These are phyloP conservation scores for Aplidium turbinatum DNA, from an alignment of 23 tunicate genomes.

Conservation along the genomic window DNA sequence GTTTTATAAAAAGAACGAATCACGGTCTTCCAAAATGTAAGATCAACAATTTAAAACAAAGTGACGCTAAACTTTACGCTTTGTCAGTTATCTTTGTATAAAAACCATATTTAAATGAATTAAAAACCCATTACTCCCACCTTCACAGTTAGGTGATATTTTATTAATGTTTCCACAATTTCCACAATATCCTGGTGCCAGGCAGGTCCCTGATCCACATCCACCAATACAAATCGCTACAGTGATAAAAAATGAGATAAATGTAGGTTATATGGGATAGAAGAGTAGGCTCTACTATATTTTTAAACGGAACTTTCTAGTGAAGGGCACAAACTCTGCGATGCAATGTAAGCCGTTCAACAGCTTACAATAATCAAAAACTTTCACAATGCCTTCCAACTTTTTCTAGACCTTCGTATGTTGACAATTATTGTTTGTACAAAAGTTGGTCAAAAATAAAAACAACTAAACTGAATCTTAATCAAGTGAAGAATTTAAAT, in stretches of 20 bases:
- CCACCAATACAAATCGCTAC: slow-evolving; percentile 28
- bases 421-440: too few relatives aligned
- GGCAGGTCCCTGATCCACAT: slow-evolving; percentile 59
- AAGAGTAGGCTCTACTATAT: background rate
- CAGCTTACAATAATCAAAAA: background rate
- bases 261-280: background rate
- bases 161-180: slow-evolving; percentile 60
- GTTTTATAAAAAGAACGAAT: too few relatives aligned
- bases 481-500: background rate
- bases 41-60: background rate
- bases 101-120: background rate
- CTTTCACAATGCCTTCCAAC: too few relatives aligned
- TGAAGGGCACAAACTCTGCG: too few relatives aligned
- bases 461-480: background rate
- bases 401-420: too few relatives aligned
- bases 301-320: too few relatives aligned
- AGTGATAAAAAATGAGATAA: background rate
- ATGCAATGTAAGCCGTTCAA: too few relatives aligned
- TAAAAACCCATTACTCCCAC: slow-evolving; percentile 1
- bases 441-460: too few relatives aligned
- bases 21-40: too few relatives aligned
- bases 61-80: too few relatives aligned
- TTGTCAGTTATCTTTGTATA: too few relatives aligned
- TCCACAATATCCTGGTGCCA: slow-evolving; percentile 63
- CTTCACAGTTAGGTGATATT: slow-evolving; percentile 70